Conservation (phyloP, 1,140 invertebrate species). For the Drosophila pseudoananassae region DNA sequence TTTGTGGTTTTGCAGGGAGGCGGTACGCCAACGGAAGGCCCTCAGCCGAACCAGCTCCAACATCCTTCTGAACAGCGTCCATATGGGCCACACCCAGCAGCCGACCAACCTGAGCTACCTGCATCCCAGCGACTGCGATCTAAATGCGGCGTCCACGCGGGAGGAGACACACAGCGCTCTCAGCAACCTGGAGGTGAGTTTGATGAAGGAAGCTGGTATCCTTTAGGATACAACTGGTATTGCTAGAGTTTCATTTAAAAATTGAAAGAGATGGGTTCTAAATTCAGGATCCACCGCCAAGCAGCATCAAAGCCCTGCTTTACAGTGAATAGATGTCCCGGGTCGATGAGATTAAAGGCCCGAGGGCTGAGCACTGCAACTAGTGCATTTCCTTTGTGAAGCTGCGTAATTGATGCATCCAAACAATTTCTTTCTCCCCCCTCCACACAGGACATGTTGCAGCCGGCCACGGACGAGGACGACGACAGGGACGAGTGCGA, state of each 20-base stretch:
- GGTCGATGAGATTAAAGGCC: conserved; percentile 4
- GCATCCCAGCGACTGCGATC: conserved; percentile 88
- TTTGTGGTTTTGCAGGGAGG: conserved; percentile 87
- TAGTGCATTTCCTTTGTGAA: conserved; percentile 13
- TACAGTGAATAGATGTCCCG: neutral
- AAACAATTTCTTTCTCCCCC: conserved; percentile 3
- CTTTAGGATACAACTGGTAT: neutral
- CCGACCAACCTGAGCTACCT: conserved; percentile 86
- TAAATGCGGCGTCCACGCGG: conserved; percentile 75
- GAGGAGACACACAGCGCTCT: conserved; percentile 86
- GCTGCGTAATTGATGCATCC: conserved; percentile 30
- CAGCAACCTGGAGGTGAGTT: conserved; percentile 84
- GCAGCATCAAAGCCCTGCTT: neutral
- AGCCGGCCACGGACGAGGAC: conserved; percentile 79
- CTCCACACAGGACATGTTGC: conserved; percentile 73
- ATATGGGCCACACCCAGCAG: conserved; percentile 90
- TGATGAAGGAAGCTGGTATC: neutral
- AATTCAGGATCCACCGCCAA: neutral
- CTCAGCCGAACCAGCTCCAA: conserved; percentile 92
- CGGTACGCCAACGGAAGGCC: conserved; percentile 94
- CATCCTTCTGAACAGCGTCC: conserved; percentile 92
- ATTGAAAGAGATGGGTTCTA: neutral
- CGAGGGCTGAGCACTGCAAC: neutral
- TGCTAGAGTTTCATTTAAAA: neutral
- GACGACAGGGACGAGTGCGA: conserved; percentile 83